phyloP scores from a whole-genome alignment of 1,140 invertebrate species.

The Lucilia cuprina region DNA sequence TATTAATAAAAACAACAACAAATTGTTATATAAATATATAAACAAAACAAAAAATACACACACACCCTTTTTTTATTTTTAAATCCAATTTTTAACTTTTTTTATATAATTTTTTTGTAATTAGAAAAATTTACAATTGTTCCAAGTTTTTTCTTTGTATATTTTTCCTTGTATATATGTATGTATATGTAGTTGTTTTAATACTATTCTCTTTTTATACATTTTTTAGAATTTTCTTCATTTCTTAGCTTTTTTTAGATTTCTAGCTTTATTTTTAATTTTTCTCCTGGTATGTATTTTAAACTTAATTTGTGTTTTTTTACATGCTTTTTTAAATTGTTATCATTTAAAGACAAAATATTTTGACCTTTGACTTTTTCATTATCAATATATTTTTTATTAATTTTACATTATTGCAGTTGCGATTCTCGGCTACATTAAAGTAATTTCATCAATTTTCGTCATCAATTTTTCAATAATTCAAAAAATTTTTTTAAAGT shows the following conservation, averaged over 20 bases:
- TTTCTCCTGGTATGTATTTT: background rate
- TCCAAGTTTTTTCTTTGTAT: background rate
- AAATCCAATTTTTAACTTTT: background rate
- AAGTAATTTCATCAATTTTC: no score
- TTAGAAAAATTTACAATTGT: no score
- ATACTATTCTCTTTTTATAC: background rate
- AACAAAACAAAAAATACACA: slow-evolving; percentile 6
- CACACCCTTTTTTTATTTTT: slow-evolving; percentile 27
- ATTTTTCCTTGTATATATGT: background rate
- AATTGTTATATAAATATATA: slow-evolving; percentile 29
- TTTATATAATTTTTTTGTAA: no score
- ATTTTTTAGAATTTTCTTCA: background rate
- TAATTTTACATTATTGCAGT: no score
- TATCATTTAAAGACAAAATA: no score
- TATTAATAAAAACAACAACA: background rate
- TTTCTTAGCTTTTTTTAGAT: background rate
- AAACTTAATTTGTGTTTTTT: background rate
- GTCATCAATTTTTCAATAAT: no score
- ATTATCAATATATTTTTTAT: background rate
- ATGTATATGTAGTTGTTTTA: no score
- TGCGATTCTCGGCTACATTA: no score
- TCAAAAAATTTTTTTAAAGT: no score
- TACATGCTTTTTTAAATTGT: background rate
- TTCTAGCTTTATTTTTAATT: background rate
- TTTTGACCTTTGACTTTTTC: background rate